These are phyloP conservation scores for Amazona finschi DNA, from an alignment of 2,797 vertebrate species.

Conservation along the genomic window DNA sequence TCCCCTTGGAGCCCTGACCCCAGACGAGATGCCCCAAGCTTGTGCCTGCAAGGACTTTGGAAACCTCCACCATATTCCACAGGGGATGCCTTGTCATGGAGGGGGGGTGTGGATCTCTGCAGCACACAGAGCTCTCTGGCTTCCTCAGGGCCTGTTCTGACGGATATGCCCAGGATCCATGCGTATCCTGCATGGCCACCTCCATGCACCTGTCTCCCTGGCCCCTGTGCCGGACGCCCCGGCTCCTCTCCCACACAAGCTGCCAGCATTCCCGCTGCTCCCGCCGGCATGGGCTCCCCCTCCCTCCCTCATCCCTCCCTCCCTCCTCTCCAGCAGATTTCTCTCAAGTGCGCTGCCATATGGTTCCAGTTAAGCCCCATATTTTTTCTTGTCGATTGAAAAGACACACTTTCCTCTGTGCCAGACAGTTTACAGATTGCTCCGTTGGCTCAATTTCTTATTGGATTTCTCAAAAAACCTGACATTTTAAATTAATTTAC, in stretches of 20 bases:
- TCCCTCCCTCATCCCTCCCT: neutral
- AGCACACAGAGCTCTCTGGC: neutral
- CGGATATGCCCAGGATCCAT: neutral
- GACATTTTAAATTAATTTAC: constrained; percentile 97
- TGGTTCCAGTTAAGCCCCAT: constrained; percentile 96
- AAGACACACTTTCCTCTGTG: constrained; percentile 86
- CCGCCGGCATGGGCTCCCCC: constrained; percentile 46
- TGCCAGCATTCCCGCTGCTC: constrained; percentile 60
- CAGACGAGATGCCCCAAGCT: neutral
- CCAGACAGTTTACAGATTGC: constrained; percentile 92
- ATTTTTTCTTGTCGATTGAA: constrained; percentile 95
- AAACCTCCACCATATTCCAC: rapidly evolving
- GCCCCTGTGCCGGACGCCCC: neutral
- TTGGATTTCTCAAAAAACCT: constrained; percentile 88
- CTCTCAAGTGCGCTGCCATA: constrained; percentile 91
- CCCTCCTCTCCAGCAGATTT: constrained; percentile 86
- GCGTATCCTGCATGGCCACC: neutral
- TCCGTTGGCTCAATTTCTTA: constrained; percentile 84
- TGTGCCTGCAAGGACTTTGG: rapidly evolving
- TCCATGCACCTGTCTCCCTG: neutral
- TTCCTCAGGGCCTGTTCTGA: neutral
- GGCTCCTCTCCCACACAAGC: constrained; percentile 17
- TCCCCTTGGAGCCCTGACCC: rapidly evolving
- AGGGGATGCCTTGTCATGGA: rapidly evolving
- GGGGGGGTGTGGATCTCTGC: neutral